Conservation (phyloP, 2,888 invertebrate genomes). For the Epinotia ramella region DNA sequence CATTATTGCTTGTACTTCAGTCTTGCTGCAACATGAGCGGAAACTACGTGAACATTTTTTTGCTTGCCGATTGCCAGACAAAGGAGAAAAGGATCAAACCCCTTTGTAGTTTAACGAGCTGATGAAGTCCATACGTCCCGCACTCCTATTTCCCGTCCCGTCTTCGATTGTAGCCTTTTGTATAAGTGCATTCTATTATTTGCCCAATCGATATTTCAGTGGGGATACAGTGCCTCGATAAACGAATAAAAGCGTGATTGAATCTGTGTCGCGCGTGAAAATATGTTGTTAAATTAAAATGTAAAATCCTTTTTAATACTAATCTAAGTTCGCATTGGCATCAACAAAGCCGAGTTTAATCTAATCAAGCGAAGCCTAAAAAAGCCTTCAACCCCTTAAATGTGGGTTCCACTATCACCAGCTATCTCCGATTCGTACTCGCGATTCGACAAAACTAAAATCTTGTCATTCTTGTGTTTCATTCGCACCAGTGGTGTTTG, state of each 20-base stretch:
- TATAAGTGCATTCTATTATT: conserved; percentile 34
- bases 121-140: conserved; percentile 57
- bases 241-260: conserved; percentile 19
- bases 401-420: conserved; percentile 34
- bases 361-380: conserved; percentile 51
- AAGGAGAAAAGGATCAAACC: conserved; percentile 62
- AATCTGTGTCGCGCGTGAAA: conserved; percentile 7
- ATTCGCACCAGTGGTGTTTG: neutral
- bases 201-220: conserved; percentile 17
- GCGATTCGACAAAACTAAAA: neutral
- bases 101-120: conserved; percentile 70
- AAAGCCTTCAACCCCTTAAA: conserved; percentile 35
- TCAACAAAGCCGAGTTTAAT: conserved; percentile 49
- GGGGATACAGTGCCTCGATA: conserved; percentile 9
- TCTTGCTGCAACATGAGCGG: conserved; percentile 28
- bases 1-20: conserved; percentile 24
- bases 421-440: conserved; percentile 18
- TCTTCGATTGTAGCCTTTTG: conserved; percentile 47
- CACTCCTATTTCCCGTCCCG: conserved; percentile 55
- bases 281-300: conserved; percentile 1
- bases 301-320: conserved; percentile 34
- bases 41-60: conserved; percentile 56
- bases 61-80: conserved; percentile 61
- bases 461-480: conserved; percentile 10
- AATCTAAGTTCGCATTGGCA: conserved; percentile 39